Conservation (phyloP, 2,113 vertebrate genomes). For the Alligator mississippiensis region DNA sequence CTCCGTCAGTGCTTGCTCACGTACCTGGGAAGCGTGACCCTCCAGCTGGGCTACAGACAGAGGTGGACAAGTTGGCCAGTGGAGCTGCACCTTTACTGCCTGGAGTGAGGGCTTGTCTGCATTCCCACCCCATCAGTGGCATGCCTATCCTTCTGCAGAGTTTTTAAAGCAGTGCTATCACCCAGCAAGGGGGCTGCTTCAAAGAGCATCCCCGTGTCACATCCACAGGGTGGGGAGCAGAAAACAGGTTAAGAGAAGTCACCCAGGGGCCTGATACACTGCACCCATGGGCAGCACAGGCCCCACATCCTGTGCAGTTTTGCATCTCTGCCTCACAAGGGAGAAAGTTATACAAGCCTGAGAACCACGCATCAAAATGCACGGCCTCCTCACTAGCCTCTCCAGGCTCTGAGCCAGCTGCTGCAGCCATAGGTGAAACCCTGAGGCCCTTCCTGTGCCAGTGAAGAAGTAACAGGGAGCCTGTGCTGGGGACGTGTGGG, state of each 20-base stretch:
- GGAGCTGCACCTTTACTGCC: not conserved
- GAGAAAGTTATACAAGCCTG: not conserved
- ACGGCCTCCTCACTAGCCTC: no score
- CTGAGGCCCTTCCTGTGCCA: not conserved
- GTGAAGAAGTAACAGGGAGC: not conserved
- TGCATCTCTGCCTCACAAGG: not conserved
- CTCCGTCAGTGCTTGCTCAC: rapidly evolving
- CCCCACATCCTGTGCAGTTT: not conserved
- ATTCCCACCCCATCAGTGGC: not conserved
- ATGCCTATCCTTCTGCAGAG: not conserved
- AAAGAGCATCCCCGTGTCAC: not conserved
- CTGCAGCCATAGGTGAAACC: not conserved
- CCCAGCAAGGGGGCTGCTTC: not conserved
- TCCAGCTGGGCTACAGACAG: not conserved
- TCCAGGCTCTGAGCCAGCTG: not conserved
- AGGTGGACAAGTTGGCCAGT: not conserved
- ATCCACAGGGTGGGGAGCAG: not conserved
- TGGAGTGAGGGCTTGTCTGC: not conserved
- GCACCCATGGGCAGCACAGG: not conserved
- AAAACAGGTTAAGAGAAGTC: not conserved
- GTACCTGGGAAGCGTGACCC: not conserved
- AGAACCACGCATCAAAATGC: not conserved
- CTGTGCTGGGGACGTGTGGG: no score
- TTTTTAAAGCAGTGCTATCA: not conserved
- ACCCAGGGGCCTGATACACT: no score